Conservation (phyloP, 1,140 invertebrate species). For the Drosophila parabipectinata region DNA sequence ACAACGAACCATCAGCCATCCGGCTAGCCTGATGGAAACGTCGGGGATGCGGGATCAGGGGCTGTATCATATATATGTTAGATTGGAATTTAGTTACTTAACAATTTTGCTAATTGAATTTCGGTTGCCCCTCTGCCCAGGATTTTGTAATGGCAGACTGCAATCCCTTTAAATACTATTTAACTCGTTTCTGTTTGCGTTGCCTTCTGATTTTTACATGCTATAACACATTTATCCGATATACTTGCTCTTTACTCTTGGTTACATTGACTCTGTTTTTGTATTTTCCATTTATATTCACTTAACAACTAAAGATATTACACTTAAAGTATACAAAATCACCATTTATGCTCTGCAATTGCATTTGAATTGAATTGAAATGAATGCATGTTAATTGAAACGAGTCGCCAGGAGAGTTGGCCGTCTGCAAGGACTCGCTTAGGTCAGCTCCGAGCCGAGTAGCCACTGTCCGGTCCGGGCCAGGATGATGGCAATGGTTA, state of each 20-base stretch:
- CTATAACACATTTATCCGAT: slow-evolving; percentile 59
- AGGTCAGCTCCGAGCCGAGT: slow-evolving; percentile 69
- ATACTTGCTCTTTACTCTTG: slow-evolving; percentile 20
- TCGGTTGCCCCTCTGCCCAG: neutral
- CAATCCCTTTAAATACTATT: slow-evolving; percentile 28
- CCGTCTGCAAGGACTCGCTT: slow-evolving; percentile 30
- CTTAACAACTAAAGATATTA: slow-evolving; percentile 79
- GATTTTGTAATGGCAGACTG: neutral
- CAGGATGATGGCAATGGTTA: slow-evolving; percentile 72
- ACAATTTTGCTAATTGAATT: slow-evolving; percentile 72
- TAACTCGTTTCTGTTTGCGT: slow-evolving; percentile 26
- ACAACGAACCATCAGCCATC: slow-evolving; percentile 25
- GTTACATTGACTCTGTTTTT: slow-evolving; percentile 4
- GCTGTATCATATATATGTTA: slow-evolving; percentile 35
- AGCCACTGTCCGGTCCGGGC: slow-evolving; percentile 72
- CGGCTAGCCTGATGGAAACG: neutral
- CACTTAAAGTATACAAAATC: slow-evolving; percentile 83
- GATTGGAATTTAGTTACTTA: slow-evolving; percentile 46
- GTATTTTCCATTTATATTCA: slow-evolving; percentile 12
- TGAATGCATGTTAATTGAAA: slow-evolving; percentile 55
- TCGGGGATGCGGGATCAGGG: slow-evolving; percentile 2
- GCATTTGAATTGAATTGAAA: slow-evolving; percentile 78
- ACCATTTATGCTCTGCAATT: slow-evolving; percentile 81
- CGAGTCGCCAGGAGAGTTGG: slow-evolving; percentile 22
- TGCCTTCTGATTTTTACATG: slow-evolving; percentile 53